Percentiles rank a stretch among this genome's conserved stretches.
Conservation (phyloP, 2,888 invertebrate genomes). For the Biston stratarius region DNA sequence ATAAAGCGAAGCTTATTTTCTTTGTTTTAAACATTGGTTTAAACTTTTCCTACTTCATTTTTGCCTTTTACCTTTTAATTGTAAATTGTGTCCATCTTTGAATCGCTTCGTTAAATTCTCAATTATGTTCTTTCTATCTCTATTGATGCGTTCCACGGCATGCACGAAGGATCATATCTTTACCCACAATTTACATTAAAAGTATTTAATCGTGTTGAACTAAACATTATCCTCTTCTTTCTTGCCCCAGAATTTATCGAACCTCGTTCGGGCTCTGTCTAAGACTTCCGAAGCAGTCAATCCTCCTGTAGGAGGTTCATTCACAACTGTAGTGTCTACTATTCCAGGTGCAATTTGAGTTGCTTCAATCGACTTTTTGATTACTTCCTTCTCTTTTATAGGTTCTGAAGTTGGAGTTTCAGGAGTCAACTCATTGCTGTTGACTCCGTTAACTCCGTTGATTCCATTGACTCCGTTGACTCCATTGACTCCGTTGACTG, state of each 20-base stretch:
- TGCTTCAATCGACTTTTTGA: conserved; percentile 81
- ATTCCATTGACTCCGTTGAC: conserved; percentile 47
- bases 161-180: conserved; percentile 18
- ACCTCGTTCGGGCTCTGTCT: conserved; percentile 93
- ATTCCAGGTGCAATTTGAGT: conserved; percentile 85
- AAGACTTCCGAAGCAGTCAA: conserved; percentile 91
- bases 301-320: conserved; percentile 77
- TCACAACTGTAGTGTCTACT: conserved; percentile 84
- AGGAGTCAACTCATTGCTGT: conserved; percentile 75
- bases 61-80: conserved; percentile 42
- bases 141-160: background rate
- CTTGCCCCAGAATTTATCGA: conserved; percentile 94
- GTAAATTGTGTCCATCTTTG: conserved; percentile 52
- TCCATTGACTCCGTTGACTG: conserved; percentile 54
- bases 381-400: conserved; percentile 69
- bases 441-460: conserved; percentile 63
- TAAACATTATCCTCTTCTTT: conserved; percentile 87
- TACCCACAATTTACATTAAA: conserved; percentile 60
- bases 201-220: conserved; percentile 50
- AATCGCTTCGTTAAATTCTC: background rate
- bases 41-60: conserved; percentile 61
- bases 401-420: conserved; percentile 74
- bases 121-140: background rate
- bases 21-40: conserved; percentile 67
- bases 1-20: conserved; percentile 79